Percentiles rank a stretch among this genome's conserved stretches.
Evolutionary conservation across 2,888 invertebrate species (phyloP).

Genomic region (Drosophila merina): DNA sequence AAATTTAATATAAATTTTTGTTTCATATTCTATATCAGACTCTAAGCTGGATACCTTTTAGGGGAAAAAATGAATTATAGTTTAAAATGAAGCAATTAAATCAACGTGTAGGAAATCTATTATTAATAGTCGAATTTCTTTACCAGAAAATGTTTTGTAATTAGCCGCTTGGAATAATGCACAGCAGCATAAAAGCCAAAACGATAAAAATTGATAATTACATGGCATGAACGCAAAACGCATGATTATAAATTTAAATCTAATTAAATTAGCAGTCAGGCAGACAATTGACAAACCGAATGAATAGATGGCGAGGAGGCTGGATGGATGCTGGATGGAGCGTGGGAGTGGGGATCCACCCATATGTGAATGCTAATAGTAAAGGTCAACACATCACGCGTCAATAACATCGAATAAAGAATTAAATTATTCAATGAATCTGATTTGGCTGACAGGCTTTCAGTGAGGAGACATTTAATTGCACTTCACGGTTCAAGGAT

Average conservation of each 20-base stretch:
- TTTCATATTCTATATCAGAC: too few relatives aligned
- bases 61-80: too few relatives aligned
- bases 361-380: conserved; percentile 13
- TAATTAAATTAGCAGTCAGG: conserved; percentile 71
- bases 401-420: conserved; percentile 59
- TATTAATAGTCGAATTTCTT: conserved; percentile 61
- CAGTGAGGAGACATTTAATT: conserved; percentile 16
- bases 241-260: conserved; percentile 73
- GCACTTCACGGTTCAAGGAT: conserved; percentile 16
- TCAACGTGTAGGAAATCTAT: conserved; percentile 57
- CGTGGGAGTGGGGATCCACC: neutral
- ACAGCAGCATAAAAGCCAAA: conserved; percentile 13
- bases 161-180: conserved; percentile 56
- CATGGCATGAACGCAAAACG: conserved; percentile 35
- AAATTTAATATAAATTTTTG: neutral
- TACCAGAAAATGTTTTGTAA: conserved; percentile 52
- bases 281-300: conserved; percentile 59
- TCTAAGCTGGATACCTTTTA: too few relatives aligned
- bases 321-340: conserved; percentile 12
- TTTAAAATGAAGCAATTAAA: conserved; percentile 43
- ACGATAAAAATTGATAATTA: conserved; percentile 35
- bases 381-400: conserved; percentile 49
- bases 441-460: neutral
- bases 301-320: conserved; percentile 32
- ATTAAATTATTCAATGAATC: conserved; percentile 59